A percentile compares a stretch with the other conserved stretches of the same genome.
Evolutionary conservation across 2,113 vertebrate genomes (phyloP).

Genomic region (Myiopsitta monachus): DNA sequence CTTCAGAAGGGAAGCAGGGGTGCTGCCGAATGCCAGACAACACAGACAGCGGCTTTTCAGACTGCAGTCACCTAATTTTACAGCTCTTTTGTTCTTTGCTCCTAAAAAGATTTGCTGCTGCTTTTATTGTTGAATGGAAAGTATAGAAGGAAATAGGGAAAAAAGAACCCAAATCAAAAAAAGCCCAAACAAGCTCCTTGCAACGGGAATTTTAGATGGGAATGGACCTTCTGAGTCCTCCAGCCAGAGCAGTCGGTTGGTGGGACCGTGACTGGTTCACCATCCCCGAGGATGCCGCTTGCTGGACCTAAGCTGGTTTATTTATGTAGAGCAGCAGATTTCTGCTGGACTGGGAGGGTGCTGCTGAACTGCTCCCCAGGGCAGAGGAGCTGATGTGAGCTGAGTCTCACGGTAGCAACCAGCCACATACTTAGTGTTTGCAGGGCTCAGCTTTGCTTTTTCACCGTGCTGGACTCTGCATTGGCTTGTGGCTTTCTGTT

Average conservation of each 20-base stretch:
- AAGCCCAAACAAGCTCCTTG: not conserved
- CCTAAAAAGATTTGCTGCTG: not conserved
- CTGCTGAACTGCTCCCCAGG: not conserved
- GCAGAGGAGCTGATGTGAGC: not conserved
- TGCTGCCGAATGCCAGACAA: not conserved
- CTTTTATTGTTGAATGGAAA: not conserved
- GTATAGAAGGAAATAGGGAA: not conserved
- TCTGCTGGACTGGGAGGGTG: not conserved
- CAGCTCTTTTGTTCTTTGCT: not conserved
- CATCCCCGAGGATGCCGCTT: not conserved
- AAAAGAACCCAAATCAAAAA: rapidly evolving
- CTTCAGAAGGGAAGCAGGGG: not conserved
- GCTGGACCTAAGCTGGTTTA: not conserved
- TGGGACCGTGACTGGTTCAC: rapidly evolving
- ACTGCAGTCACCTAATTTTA: not conserved
- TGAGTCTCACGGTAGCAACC: not conserved
- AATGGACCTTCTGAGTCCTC: not conserved
- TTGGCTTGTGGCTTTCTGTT: not conserved
- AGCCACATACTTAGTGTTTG: not conserved
- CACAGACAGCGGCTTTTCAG: not conserved
- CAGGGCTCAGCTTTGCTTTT: not conserved
- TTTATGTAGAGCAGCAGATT: not conserved
- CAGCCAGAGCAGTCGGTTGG: rapidly evolving
- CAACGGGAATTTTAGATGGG: not conserved
- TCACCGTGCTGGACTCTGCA: rapidly evolving